Percentiles rank a stretch among this genome's conserved stretches.
These are phyloP conservation scores for Siphlonurus alternatus DNA, from an alignment of 2,888 invertebrate species.

Conservation along the genomic window DNA sequence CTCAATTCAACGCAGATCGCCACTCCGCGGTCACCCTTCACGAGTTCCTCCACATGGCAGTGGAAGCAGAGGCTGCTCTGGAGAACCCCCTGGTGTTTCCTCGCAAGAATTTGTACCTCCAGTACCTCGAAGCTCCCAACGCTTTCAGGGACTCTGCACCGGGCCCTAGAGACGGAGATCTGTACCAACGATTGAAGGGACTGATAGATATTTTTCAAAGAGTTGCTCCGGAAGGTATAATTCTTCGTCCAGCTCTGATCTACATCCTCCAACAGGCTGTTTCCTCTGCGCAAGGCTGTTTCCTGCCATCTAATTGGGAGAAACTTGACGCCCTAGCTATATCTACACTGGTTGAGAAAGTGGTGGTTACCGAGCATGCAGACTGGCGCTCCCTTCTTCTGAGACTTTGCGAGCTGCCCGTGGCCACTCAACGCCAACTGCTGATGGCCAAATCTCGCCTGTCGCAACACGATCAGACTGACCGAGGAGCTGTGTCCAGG, in stretches of 20 bases:
- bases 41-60: background rate
- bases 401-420: background rate
- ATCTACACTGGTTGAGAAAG: background rate
- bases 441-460: background rate
- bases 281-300: background rate
- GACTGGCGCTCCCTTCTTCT: background rate
- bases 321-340: background rate
- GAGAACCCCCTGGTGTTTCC: background rate
- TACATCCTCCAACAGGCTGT: background rate
- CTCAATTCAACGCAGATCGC: background rate
- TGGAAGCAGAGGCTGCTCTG: background rate
- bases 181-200: background rate
- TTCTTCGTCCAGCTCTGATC: background rate
- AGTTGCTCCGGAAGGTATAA: background rate
- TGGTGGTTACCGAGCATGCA: background rate
- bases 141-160: background rate
- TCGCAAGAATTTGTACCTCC: background rate
- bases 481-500: background rate
- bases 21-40: background rate
- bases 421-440: background rate
- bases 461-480: background rate
- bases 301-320: background rate
- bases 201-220: background rate
- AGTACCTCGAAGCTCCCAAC: background rate
- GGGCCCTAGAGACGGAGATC: background rate